Evolutionary conservation across 2,113 vertebrate genomes (phyloP), one percentile per base, ranked within the genome.

Genomic region (Upupa epops): DNA sequence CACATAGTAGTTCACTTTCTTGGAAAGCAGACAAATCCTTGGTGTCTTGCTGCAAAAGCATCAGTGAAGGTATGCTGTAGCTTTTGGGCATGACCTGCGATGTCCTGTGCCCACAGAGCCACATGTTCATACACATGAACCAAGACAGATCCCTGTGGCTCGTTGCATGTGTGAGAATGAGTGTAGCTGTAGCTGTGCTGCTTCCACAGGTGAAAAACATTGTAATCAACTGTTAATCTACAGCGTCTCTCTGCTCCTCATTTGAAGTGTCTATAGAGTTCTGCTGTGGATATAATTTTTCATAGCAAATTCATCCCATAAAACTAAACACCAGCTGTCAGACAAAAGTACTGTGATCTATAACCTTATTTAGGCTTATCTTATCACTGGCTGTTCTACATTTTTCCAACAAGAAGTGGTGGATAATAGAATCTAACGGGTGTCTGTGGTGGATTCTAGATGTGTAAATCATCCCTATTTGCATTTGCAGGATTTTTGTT

Each of bases 171-270:
- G 5, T 65, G 20, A 20, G 4, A 32, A 42, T 24, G 45, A 36
- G 3, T 34, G 9, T 28, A 66, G 42, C 9, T 8, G 1, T 15
- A 49, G 51, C 9, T 55, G 25, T 75, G 32, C 60, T 83, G 45
- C 22, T 88, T 80, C 19, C n/a, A 52, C 6, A 14, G 34, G 66
- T 24, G 40, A 14, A 48, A 86, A 32, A 48, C 5, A 0, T 12
- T 55, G 37, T 13, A n/a, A n/a, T n/a, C n/a, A n/a, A n/a, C 72
- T 88, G 59, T 83, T 95, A 88, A 94, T 92, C 75, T 94, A 70
- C 36, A 36, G 22, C n/a, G 74, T 90, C 54, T 31, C 34, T 73
- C 8, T 89, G 86, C 64, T 92, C 65, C 84, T 8, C 55, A 42
- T 16, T n/a, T 63, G n/a, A 51, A 32, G 13, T 55, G 24, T 54